Evolutionary conservation across 2,888 invertebrate species (phyloP).

Genomic region (Metopia argyrocephala): DNA sequence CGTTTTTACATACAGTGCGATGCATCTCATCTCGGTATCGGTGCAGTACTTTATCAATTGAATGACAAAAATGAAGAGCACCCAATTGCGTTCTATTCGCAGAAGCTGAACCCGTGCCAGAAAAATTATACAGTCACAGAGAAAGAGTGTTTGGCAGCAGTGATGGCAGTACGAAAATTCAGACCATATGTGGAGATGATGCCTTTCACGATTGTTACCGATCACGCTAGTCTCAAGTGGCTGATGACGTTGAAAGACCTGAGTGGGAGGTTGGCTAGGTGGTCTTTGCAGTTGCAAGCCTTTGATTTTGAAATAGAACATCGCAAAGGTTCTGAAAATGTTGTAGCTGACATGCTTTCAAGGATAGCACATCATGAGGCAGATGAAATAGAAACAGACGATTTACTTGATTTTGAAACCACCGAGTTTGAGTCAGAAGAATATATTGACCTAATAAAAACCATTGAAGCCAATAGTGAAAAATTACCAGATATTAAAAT

Average conservation of each 20-base stretch:
- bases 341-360: too few relatives aligned
- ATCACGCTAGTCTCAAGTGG: too few relatives aligned
- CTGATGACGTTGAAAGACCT: too few relatives aligned
- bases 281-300: background rate
- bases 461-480: background rate
- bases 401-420: slow-evolving; percentile 17
- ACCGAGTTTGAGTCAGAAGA: slow-evolving; percentile 1
- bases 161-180: too few relatives aligned
- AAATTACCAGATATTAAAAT: background rate
- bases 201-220: too few relatives aligned
- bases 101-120: slow-evolving; percentile 21
- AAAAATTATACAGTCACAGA: too few relatives aligned
- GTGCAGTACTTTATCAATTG: slow-evolving; percentile 6
- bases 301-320: slow-evolving; percentile 17
- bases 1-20: slow-evolving; percentile 19
- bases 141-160: too few relatives aligned
- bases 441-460: slow-evolving; percentile 8
- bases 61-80: slow-evolving; percentile 1
- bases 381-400: background rate
- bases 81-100: too few relatives aligned
- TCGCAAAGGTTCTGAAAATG: background rate
- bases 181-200: too few relatives aligned
- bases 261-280: too few relatives aligned
- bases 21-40: slow-evolving; percentile 6
- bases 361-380: too few relatives aligned